Conservation (phyloP, 2,888 invertebrate species). For the Mythimna pallens region DNA sequence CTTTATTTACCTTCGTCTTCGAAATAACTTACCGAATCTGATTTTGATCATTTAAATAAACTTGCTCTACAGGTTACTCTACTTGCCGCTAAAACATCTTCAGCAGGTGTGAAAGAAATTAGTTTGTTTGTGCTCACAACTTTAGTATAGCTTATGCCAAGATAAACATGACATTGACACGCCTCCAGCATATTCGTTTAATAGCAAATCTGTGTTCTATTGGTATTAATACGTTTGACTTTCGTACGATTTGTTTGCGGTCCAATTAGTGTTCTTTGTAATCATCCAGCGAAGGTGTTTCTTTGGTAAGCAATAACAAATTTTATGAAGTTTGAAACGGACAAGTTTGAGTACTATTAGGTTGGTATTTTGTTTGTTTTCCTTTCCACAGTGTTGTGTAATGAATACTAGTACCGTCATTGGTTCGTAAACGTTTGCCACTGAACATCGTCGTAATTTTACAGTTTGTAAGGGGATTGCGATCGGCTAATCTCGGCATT, state of each 20-base stretch:
- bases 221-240: slow-evolving; percentile 49
- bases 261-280: slow-evolving; percentile 64
- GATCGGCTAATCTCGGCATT: slow-evolving; percentile 2
- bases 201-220: slow-evolving; percentile 64
- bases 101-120: slow-evolving; percentile 22
- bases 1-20: no score
- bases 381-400: slow-evolving; percentile 41
- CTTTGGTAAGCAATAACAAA: slow-evolving; percentile 22
- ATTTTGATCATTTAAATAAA: slow-evolving; percentile 4
- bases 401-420: slow-evolving; percentile 22
- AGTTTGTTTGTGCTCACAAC: slow-evolving; percentile 27
- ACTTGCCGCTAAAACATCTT: neutral
- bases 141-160: slow-evolving; percentile 25
- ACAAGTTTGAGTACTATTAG: slow-evolving; percentile 23
- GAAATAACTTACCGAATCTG: neutral
- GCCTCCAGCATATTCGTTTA: slow-evolving; percentile 50
- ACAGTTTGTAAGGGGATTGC: neutral
- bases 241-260: slow-evolving; percentile 62
- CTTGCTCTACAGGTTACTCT: slow-evolving; percentile 2
- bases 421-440: slow-evolving; percentile 7
- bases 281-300: slow-evolving; percentile 23
- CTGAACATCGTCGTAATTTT: slow-evolving; percentile 12
- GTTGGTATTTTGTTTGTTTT: slow-evolving; percentile 36
- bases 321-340: slow-evolving; percentile 22
- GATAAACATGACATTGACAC: slow-evolving; percentile 51